Base-by-base conservation (phyloP, 2,797 vertebrate genomes). In the Lindbergichthys nudifrons region DNA sequence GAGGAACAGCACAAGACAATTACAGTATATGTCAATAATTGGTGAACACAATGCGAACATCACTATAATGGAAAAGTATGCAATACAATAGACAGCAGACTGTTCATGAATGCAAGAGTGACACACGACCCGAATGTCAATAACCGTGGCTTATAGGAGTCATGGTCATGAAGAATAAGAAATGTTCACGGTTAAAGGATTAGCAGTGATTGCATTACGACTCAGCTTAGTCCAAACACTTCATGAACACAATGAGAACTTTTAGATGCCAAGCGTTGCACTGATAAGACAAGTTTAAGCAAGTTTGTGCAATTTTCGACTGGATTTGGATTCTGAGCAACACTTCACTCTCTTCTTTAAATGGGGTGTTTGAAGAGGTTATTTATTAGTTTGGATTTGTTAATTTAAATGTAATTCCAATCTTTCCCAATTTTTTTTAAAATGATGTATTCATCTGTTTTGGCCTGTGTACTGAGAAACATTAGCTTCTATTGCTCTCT, bases 191-290 rank as follows among this genome's bases (percentile, higher is more conserved):
- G 84, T 86, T 83, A 90, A 79, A 80, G 83, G 79, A 87, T 88
- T 84, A 80, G 45, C 64, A 51, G 47, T 81, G 81, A 87, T 85
- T 86, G 79, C 70, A 80, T 83, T 89, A 78, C 83, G 63, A 62
- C 64, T 73, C 62, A 36, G 59, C 53, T 81, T 70, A 70, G 63
- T 64, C 43, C 68, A 71, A 45, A 53, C 70, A 70, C 72, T 75
- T 64, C 21, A 54, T 71, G 47, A 79, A 57, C 58, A 70, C 69
- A 82, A 81, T 79, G 60, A 36, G 36, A 81, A 81, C 47, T 67
- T 79, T 79, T 45, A 60, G 61, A 83, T 57, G 74, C 15, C 39
- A 39, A 83, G 54, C 51, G 60, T 65, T 75, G 81, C 45, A 70
- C 52, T 65, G 78, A 83, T 77, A 67, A 84, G 57, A 79, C 48